Evolutionary conservation across 2,888 invertebrate species (phyloP), one percentile per base, ranked within the genome.

Genomic region (Coenonympha glycerion): DNA sequence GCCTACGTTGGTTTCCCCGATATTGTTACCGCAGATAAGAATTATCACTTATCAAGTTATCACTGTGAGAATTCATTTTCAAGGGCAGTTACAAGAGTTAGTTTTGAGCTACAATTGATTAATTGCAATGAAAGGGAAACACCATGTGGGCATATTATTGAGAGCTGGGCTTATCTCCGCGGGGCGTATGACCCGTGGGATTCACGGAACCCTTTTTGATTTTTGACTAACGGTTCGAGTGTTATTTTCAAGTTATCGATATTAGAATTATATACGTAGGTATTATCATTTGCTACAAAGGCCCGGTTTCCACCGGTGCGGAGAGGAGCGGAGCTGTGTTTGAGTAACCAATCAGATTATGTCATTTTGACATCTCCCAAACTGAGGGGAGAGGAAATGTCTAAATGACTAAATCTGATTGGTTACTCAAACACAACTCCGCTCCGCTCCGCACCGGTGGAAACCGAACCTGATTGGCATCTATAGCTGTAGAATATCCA

Each of bases 131-230:
- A 69, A 69, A 74, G 71, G 76, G 76, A 68, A 71, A 67, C 79
- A 63, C 63, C 77, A 84, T 85, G 84, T 77, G 84, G 86, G 85
- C 72, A 75, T 63, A 84, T 79, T 81, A 80, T 82, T 72, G 67
- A 64, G 65, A 61, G 67, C 65, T 69, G 65, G 61, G 71, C 71
- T 77, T 79, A 81, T 81, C 85, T 66, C 69, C 77, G 79, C 77
- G 85, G 86, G 85, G 85, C 76, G 78, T 63, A 62, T 65, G 70
- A 74, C 76, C 85, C 86, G 83, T 85, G 86, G 84, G 84, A 85
- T 73, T 73, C 64, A 68, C 59, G 56, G 66, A 73, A 77, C 81
- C 83, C 83, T 78, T 83, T 75, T 66, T 61, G 61, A 68, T 63
- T 58, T 55, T 58, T 55, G 15, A 47, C 55, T 56, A 65, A 40